Base-by-base conservation (phyloP, 2,113 vertebrate genomes). In the Corythaeola cristata region DNA sequence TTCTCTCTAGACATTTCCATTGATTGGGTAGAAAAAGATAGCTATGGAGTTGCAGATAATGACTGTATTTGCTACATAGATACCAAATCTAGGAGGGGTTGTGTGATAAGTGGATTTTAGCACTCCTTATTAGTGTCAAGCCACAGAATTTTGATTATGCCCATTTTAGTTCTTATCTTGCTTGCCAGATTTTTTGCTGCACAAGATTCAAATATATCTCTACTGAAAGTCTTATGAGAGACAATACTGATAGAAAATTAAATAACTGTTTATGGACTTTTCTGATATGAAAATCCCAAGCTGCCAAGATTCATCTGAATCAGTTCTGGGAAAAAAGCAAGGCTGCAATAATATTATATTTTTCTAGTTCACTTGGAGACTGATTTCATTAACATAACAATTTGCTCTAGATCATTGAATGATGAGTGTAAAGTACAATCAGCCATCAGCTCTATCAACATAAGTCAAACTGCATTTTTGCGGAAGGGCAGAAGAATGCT, bases 71-170 rank as follows among this genome's bases (percentile, higher is more conserved):
- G 73, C 56, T 71, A 87, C 44, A 92, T 0, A 89, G 64, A 78
- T 92, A 89, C 5, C 44, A 81, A 35, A 91, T 84, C 80, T 90
- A 87, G 52, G 60, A 78, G 58, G 21, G 17, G 17, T 35, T 89
- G 13, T 78, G n/a, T 72, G 60, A 59, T 86, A 90, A 95, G 73
- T 67, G 39, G 73, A 92, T 87, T 95, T 96, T 71, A 94, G 47
- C 55, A 86, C 12, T 67, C 58, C 55, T 59, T 79, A 33, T 80
- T 86, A 83, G 59, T 74, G 56, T 74, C 56, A 89, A 35, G 35
- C 64, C 52, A 88, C 44, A 86, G 64, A 93, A 86, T 90, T 94
- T 90, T 94, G 50, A 85, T 93, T 84, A 88, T 23, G 35, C 5
- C 15, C 3, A 2, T 92, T 94, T 88, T 93, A 68, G 45, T 85